A percentile compares a stretch with the other conserved stretches of the same genome.
phyloP scores from a whole-genome alignment of 2,888 invertebrate species.

The Machimus atricapillus region DNA sequence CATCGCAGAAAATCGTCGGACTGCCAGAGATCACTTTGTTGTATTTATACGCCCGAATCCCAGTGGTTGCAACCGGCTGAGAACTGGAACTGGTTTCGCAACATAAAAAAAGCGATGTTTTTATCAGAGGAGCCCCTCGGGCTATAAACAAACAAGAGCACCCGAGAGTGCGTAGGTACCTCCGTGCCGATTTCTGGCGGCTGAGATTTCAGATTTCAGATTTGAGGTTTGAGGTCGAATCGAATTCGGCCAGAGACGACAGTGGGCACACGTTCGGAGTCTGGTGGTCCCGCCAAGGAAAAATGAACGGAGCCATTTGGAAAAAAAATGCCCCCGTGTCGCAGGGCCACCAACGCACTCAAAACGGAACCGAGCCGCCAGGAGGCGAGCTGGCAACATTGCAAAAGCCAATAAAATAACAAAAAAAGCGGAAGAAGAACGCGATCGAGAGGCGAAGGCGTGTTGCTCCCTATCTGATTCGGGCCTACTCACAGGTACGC shows the following conservation, averaged over 20 bases:
- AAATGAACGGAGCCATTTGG: background rate
- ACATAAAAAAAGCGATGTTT: background rate
- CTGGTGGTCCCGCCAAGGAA: background rate
- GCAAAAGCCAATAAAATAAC: background rate
- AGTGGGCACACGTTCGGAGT: background rate
- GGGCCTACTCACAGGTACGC: background rate
- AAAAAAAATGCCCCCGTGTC: background rate
- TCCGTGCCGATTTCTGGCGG: background rate
- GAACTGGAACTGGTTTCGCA: background rate
- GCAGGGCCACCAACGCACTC: conserved; percentile 30
- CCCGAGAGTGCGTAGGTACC: background rate
- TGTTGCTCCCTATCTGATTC: conserved; percentile 24
- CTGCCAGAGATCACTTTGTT: background rate
- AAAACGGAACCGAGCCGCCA: background rate
- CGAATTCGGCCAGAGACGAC: background rate
- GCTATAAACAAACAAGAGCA: background rate
- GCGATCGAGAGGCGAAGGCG: conserved; percentile 26
- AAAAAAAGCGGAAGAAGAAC: conserved; percentile 14
- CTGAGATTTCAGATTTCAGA: background rate
- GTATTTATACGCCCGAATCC: background rate
- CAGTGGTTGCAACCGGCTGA: background rate
- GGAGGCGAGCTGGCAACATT: conserved; percentile 22
- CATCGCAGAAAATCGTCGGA: too few species aligned
- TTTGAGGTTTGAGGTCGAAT: background rate
- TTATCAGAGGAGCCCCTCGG: background rate